Conservation (phyloP, 2,888 invertebrate species). For the Parasteatoda lunata region DNA sequence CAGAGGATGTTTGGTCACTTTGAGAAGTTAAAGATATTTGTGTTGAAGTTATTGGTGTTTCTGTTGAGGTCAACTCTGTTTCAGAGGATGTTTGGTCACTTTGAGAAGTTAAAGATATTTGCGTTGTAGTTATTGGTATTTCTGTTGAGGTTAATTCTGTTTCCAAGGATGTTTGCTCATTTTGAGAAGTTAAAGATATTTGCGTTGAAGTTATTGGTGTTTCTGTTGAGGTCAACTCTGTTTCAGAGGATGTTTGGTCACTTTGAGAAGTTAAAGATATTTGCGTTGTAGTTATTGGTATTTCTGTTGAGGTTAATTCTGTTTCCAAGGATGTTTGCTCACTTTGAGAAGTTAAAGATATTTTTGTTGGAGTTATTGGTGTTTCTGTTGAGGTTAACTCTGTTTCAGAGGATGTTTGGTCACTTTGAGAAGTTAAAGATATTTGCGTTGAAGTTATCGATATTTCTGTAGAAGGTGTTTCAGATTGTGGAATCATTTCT, state of each 20-base stretch:
- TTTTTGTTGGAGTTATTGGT: neutral
- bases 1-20: neutral
- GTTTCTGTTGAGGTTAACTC: neutral
- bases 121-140: neutral
- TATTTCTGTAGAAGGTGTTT: neutral
- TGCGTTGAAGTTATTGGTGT: neutral
- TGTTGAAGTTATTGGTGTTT: neutral
- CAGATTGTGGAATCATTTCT: neutral
- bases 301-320: conserved; percentile 1
- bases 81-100: neutral
- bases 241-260: neutral
- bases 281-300: neutral
- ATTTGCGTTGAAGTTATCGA: neutral
- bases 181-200: conserved; percentile 3
- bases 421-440: neutral
- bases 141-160: neutral
- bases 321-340: neutral
- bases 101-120: neutral
- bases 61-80: conserved; percentile 1
- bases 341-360: neutral
- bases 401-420: neutral
- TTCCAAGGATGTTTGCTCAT: neutral
- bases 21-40: conserved; percentile 5
- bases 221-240: neutral
- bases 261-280: conserved; percentile 4